A percentile compares a stretch with the other conserved stretches of the same genome.
phyloP scores from a whole-genome alignment of 2,113 vertebrate species.

The Crotalus helleri region DNA sequence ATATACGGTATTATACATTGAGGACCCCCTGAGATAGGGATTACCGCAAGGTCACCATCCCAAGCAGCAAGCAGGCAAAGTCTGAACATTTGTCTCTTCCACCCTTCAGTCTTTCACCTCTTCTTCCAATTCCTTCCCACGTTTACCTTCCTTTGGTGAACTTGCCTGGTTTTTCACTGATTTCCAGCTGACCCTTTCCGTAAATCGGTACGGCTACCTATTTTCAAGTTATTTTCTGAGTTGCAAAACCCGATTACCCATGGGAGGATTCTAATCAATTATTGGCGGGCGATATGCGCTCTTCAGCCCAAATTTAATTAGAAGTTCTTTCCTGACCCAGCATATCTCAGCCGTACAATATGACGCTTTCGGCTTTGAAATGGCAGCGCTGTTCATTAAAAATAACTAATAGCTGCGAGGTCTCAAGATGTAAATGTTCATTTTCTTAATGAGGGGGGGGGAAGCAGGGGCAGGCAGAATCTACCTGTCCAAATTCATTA shows the following conservation, averaged over 20 bases:
- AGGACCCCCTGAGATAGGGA: no score
- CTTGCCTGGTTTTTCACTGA: neutral
- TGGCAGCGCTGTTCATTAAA: slow-evolving; percentile 72
- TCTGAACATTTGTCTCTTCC: neutral
- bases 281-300: slow-evolving; percentile 53
- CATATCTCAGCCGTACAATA: slow-evolving; percentile 61
- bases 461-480: slow-evolving; percentile 47
- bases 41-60: neutral
- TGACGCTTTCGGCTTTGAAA: slow-evolving; percentile 66
- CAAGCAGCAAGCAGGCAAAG: neutral
- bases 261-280: slow-evolving; percentile 65
- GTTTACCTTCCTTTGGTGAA: neutral
- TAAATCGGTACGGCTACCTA: slow-evolving; percentile 39
- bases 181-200: slow-evolving; percentile 22
- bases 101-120: neutral
- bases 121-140: neutral
- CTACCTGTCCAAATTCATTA: slow-evolving; percentile 69
- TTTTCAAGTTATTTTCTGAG: slow-evolving; percentile 59
- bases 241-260: slow-evolving; percentile 49
- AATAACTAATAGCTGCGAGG: slow-evolving; percentile 70
- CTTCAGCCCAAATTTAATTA: slow-evolving; percentile 67
- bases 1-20: no score
- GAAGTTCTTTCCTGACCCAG: slow-evolving; percentile 66
- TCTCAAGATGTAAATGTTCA: slow-evolving; percentile 67
- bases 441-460: slow-evolving; percentile 66